Evolutionary conservation across 2,888 invertebrate species (phyloP).

Genomic region (Euplexia lucipara): DNA sequence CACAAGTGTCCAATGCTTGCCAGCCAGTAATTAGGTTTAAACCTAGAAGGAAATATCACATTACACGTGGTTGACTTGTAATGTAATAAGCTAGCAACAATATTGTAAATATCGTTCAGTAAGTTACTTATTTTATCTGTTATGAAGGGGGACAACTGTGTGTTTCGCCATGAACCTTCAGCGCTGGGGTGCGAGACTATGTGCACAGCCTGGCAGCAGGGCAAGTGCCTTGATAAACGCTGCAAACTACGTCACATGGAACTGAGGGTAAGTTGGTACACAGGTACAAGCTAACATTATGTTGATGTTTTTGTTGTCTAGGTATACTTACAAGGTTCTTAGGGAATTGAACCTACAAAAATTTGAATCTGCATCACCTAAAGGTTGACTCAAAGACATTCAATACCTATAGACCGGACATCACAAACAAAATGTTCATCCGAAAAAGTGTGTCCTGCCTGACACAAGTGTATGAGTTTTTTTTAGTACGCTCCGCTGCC

Average conservation of each 20-base stretch:
- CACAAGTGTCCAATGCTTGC: slow-evolving; percentile 23
- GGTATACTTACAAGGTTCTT: background rate
- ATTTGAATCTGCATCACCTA: no score
- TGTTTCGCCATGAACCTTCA: slow-evolving; percentile 96
- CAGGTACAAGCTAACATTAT: slow-evolving; percentile 3
- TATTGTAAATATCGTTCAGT: slow-evolving; percentile 20
- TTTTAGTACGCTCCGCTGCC: no score
- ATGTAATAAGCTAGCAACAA: slow-evolving; percentile 14
- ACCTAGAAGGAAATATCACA: slow-evolving; percentile 34
- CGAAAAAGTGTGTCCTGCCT: no score
- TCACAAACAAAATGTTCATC: no score
- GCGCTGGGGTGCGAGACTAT: slow-evolving; percentile 96
- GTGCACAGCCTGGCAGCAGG: slow-evolving; percentile 96
- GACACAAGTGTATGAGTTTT: no score
- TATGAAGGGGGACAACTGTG: slow-evolving; percentile 94
- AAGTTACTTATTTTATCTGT: slow-evolving; percentile 46
- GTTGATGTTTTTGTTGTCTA: slow-evolving; percentile 10
- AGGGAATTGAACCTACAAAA: no score
- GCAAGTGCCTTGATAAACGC: slow-evolving; percentile 94
- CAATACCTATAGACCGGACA: no score
- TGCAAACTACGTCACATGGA: slow-evolving; percentile 97
- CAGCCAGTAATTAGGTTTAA: slow-evolving; percentile 36
- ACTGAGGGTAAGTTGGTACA: slow-evolving; percentile 91
- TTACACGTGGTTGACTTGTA: slow-evolving; percentile 21
- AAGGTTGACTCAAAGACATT: no score